Conservation (phyloP, 2,113 vertebrate genomes). For the Aix galericulata region DNA sequence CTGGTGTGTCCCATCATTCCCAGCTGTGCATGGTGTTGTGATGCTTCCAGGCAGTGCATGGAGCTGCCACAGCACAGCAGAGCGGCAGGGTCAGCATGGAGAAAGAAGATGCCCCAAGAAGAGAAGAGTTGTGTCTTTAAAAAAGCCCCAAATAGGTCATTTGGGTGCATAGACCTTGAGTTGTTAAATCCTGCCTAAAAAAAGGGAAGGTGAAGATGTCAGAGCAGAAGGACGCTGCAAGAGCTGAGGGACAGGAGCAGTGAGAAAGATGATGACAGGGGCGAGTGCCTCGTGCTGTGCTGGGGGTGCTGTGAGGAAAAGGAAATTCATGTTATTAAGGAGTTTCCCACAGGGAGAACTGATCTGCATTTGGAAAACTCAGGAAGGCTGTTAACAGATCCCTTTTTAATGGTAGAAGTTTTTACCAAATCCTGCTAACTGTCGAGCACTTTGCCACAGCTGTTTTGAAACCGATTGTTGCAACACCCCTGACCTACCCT, state of each 20-base stretch:
- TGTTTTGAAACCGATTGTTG: neutral
- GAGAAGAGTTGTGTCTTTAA: neutral
- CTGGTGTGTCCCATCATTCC: neutral
- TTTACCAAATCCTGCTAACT: neutral
- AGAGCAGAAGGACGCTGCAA: neutral
- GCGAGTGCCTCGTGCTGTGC: neutral
- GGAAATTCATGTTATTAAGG: neutral
- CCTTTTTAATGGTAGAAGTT: neutral
- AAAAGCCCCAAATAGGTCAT: neutral
- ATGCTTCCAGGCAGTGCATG: neutral
- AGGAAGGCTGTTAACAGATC: neutral
- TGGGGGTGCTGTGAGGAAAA: neutral
- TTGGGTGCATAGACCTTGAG: neutral
- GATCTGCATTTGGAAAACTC: neutral
- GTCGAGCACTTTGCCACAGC: neutral
- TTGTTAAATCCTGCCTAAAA: neutral
- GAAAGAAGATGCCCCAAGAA: neutral
- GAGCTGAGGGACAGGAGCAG: neutral
- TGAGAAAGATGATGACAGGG: rapidly evolving
- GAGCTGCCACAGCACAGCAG: neutral
- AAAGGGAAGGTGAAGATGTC: neutral
- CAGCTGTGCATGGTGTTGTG: neutral
- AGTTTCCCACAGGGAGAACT: neutral
- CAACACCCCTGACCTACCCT: neutral
- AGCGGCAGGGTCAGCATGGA: rapidly evolving